Evolutionary conservation across 2,888 invertebrate genomes (phyloP), one percentile per base, ranked within the genome.

Genomic region (Geophilus truncorum): DNA sequence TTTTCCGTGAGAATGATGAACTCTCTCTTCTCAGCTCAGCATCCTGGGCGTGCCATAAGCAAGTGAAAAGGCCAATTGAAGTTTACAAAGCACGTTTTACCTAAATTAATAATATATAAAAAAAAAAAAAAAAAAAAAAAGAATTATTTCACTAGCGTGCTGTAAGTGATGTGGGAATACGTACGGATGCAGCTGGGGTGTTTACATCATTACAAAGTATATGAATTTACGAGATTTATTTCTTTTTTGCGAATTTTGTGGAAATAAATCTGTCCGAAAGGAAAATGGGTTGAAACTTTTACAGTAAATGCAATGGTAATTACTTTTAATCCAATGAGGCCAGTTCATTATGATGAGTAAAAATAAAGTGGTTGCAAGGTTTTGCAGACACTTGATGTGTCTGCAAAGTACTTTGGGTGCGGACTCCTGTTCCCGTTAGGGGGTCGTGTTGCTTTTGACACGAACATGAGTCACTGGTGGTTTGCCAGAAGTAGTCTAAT

Each of bases 1-100:
- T 28, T 70, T 70, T 70, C n/a, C 70, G 70, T 70, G 70, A 70
- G 70, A 70, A 70, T 70, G 70, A 70, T 70, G 70, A 70, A 70
- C 51, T n/a, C 25, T 45, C 45, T 70, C 15, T 62, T 62, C 57
- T 70, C 70, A 15, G 12, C 25, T 70, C 70, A 70, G 70, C 70
- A 70, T 70, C 70, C 70, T 70, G 70, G 70, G 70, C 70, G 70
- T 70, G 70, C n/a, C 70, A 25, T 12, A 23, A n/a, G 70, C 25
- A n/a, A 70, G 70, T 25, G 70, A 70, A 45, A 70, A 15, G 70
- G 70, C 70, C 25, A 25, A 70, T 70, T 70, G 23, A 25, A 70
- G 10, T 70, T 70, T 70, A 70, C 70, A 28, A 70, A 70, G 12
- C 70, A 70, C 70, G 70, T 70, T 70, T 70, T 70, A 23, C 70